Evolutionary conservation across 2,113 vertebrate species (phyloP).

Genomic region (Athene noctua): DNA sequence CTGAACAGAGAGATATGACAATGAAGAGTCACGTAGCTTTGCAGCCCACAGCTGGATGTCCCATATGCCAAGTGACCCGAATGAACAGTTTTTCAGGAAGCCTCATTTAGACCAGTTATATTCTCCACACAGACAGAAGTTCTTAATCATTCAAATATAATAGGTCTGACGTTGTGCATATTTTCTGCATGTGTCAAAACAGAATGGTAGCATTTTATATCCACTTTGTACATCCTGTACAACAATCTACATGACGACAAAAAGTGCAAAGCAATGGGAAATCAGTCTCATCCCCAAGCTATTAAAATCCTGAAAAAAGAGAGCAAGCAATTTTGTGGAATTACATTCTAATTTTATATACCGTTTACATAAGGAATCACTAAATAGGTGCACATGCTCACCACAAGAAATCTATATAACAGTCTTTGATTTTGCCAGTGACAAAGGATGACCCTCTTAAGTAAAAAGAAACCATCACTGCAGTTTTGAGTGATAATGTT

Average conservation of each 20-base stretch:
- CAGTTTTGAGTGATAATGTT: neutral
- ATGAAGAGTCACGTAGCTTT: neutral
- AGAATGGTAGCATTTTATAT: neutral
- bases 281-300: neutral
- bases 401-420: neutral
- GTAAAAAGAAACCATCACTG: neutral
- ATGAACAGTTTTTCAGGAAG: neutral
- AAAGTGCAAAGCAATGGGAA: neutral
- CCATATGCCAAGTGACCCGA: neutral
- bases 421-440: neutral
- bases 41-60: neutral
- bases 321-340: neutral
- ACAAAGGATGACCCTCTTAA: neutral
- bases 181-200: neutral
- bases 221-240: neutral
- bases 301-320: conserved; percentile 1
- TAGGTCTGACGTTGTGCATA: neutral
- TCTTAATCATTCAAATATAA: neutral
- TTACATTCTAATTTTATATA: neutral
- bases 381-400: neutral
- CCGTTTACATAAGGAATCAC: neutral
- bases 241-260: neutral
- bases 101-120: neutral
- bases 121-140: neutral
- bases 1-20: neutral